phyloP scores from a whole-genome alignment of 2,113 vertebrate genomes.

The Gymnogyps californianus region DNA sequence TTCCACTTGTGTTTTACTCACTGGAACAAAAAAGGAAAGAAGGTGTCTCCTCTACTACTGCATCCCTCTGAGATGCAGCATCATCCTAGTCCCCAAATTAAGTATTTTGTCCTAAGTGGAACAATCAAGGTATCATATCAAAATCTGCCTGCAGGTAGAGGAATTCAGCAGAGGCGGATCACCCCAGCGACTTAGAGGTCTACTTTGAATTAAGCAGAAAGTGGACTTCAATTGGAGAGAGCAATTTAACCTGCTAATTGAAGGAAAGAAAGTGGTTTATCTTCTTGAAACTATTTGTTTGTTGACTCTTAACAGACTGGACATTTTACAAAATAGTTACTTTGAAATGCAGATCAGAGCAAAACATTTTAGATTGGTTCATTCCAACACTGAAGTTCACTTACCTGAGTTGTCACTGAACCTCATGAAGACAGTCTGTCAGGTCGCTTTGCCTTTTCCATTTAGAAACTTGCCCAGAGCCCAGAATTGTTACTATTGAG shows the following conservation, averaged over 20 bases:
- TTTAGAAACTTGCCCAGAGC: neutral
- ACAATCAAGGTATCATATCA: neutral
- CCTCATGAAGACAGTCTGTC: neutral
- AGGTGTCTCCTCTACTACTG: neutral
- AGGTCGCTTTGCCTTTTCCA: neutral
- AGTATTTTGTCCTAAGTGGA: neutral
- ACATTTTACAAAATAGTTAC: neutral
- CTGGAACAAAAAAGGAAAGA: neutral
- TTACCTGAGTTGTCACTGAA: neutral
- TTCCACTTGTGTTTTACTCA: neutral
- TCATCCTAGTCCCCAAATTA: neutral
- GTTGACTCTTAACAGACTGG: neutral
- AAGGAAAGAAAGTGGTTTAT: neutral
- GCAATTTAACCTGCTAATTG: neutral
- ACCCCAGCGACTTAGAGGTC: fast-evolving
- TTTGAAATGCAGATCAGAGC: neutral
- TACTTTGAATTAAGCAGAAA: neutral
- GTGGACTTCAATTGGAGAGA: neutral
- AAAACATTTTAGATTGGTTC: neutral
- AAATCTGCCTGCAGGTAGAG: neutral
- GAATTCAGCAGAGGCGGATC: neutral
- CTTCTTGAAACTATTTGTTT: neutral
- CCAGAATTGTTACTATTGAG: neutral
- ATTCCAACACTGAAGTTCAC: neutral
- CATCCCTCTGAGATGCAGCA: neutral